Evolutionary conservation across 1,140 invertebrate genomes (phyloP).

Genomic region (Carposina sasakii): DNA sequence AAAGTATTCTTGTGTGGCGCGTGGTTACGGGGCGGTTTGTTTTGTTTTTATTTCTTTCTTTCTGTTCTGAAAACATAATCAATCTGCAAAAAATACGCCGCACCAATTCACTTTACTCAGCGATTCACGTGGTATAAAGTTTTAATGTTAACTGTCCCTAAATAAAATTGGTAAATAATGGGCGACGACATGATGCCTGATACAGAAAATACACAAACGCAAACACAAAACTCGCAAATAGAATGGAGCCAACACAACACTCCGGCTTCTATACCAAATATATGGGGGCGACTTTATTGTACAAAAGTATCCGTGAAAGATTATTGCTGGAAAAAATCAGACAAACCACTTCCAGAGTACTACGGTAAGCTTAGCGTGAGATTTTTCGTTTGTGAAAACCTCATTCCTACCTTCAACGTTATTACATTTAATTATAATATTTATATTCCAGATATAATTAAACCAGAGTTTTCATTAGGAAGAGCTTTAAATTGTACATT

Average conservation of each 20-base stretch:
- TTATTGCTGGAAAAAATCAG: slow-evolving; percentile 41
- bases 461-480: slow-evolving; percentile 63
- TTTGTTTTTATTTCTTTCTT: no score
- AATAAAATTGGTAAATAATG: slow-evolving; percentile 43
- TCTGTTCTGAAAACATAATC: no score
- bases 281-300: slow-evolving; percentile 65
- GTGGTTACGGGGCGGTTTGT: no score
- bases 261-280: slow-evolving; percentile 52
- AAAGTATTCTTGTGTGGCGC: no score
- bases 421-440: slow-evolving; percentile 14
- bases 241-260: slow-evolving; percentile 62
- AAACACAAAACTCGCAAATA: slow-evolving; percentile 65
- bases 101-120: no score
- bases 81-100: no score
- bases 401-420: neutral
- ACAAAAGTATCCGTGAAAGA: slow-evolving; percentile 38
- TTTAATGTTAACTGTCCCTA: no score
- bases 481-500: slow-evolving; percentile 59
- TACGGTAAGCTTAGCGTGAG: slow-evolving; percentile 39
- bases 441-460: slow-evolving; percentile 62
- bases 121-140: no score
- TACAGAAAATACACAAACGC: slow-evolving; percentile 55
- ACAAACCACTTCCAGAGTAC: slow-evolving; percentile 39
- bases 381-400: neutral
- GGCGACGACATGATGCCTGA: slow-evolving; percentile 42